These are phyloP conservation scores for Pangasianodon hypophthalmus DNA, from an alignment of 2,113 vertebrate genomes.

Conservation along the genomic window DNA sequence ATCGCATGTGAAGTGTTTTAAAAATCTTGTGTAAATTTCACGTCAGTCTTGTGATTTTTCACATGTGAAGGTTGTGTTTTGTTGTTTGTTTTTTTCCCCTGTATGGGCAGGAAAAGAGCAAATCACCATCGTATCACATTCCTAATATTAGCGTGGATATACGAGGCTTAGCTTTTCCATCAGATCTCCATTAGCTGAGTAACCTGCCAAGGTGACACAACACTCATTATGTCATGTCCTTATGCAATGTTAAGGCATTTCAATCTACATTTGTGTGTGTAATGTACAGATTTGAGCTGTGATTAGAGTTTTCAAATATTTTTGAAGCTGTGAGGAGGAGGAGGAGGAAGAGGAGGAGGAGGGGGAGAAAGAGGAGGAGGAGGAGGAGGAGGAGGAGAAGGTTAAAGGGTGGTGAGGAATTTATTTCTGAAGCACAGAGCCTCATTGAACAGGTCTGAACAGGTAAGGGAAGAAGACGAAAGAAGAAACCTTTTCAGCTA, in stretches of 20 bases:
- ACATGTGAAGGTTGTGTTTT: neutral
- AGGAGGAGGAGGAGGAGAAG: neutral
- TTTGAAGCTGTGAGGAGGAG: neutral
- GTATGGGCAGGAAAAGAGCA: neutral
- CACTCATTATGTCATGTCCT: neutral
- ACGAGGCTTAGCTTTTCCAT: neutral
- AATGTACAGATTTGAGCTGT: neutral
- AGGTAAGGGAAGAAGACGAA: neutral
- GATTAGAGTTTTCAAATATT: too few species aligned
- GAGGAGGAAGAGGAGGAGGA: neutral
- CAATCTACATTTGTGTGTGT: neutral
- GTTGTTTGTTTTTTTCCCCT: neutral
- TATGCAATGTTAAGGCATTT: neutral
- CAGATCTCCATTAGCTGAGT: neutral
- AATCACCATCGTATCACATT: neutral
- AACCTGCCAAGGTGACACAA: neutral
- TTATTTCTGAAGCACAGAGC: neutral
- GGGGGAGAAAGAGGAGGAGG: neutral
- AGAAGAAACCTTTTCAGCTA: neutral
- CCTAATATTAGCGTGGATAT: neutral
- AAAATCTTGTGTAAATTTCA: neutral
- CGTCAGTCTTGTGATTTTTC: neutral
- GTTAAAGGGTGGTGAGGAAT: neutral
- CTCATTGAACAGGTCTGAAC: neutral
- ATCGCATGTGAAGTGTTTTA: neutral